Conservation (phyloP, 2,888 invertebrate species). For the Calameuta filiformis region DNA sequence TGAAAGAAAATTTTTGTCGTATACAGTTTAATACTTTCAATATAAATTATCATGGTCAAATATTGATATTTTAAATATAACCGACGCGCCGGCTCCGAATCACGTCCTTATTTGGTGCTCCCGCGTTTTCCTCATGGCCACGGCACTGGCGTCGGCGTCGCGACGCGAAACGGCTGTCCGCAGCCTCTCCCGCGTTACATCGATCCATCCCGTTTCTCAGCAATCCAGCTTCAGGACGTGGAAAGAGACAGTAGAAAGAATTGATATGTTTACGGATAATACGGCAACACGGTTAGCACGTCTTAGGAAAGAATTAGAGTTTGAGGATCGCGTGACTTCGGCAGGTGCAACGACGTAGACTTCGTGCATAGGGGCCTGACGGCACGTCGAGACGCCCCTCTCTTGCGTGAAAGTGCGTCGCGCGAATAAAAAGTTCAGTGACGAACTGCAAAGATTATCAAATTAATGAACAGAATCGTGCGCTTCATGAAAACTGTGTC, state of each 20-base stretch:
- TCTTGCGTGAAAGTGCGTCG: background rate
- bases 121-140: constrained; percentile 1
- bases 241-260: background rate
- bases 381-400: background rate
- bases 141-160: constrained; percentile 34
- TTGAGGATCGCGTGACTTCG: background rate
- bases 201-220: constrained; percentile 32
- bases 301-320: background rate
- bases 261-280: background rate
- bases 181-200: constrained; percentile 26
- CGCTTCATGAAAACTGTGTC: background rate
- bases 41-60: background rate
- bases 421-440: background rate
- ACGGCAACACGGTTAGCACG: background rate
- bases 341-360: background rate
- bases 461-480: background rate
- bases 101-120: background rate
- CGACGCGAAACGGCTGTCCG: constrained; percentile 35
- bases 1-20: no score
- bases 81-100: background rate
- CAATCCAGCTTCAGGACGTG: background rate
- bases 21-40: background rate
- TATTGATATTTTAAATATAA: background rate
- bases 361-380: background rate
- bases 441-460: background rate